Conservation (phyloP, 2,113 vertebrate genomes). For the Quiscalus mexicanus region DNA sequence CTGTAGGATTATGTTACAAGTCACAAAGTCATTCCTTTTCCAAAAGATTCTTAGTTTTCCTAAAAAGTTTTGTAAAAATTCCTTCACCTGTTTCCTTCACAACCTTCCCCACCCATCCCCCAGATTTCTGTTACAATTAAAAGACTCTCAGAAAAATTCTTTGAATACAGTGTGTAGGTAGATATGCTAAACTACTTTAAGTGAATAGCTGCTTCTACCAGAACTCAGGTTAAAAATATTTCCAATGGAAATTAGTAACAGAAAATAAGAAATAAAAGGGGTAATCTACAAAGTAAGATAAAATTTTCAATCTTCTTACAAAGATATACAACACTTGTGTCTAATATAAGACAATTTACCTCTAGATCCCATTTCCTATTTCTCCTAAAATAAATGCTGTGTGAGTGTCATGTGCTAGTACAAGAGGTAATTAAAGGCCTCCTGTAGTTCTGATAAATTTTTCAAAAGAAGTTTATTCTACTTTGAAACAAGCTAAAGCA, state of each 20-base stretch:
- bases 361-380: neutral
- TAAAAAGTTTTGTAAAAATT: neutral
- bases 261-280: neutral
- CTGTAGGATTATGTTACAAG: neutral
- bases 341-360: neutral
- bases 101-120: rapidly evolving
- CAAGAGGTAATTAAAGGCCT: neutral
- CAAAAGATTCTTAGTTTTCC: neutral
- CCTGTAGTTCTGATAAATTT: neutral
- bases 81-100: neutral
- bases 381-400: neutral
- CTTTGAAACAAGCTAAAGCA: neutral
- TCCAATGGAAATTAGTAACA: neutral
- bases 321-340: neutral
- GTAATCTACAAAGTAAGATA: slow-evolving; percentile 32
- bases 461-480: neutral
- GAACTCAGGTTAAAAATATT: neutral
- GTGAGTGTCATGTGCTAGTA: neutral
- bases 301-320: slow-evolving; percentile 39
- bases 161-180: neutral
- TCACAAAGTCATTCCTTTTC: neutral
- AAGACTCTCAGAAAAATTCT: neutral
- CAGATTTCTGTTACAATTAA: neutral
- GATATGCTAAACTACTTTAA: neutral
- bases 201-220: neutral